Percentiles rank a stretch among this genome's conserved stretches.
Evolutionary conservation across 2,113 vertebrate genomes (phyloP).

Genomic region (Aphyosemion australe): DNA sequence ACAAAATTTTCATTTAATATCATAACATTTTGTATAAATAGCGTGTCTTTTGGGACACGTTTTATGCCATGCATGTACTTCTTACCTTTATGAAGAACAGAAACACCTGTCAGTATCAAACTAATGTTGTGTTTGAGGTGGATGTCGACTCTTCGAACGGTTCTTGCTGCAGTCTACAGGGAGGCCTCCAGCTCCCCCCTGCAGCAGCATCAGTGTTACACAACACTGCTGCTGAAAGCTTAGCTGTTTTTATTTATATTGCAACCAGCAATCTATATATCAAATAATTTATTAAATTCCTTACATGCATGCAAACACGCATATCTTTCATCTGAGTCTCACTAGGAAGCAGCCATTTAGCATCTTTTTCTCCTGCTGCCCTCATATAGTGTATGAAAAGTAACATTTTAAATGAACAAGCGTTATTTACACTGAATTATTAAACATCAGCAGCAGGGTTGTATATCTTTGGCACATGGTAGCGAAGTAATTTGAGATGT

Average conservation of each 20-base stretch:
- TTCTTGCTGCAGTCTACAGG: not conserved
- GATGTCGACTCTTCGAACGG: too few relatives aligned
- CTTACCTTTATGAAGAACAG: too few relatives aligned
- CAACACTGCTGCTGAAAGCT: not conserved
- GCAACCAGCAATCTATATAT: not conserved
- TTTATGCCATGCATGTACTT: too few relatives aligned
- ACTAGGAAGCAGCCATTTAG: not conserved
- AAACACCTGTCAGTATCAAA: too few relatives aligned
- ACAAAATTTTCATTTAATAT: too few relatives aligned
- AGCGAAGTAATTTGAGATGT: constrained; percentile 42
- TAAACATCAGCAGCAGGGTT: constrained; percentile 49
- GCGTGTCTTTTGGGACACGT: too few relatives aligned
- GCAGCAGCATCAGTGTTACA: not conserved
- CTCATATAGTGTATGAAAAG: constrained; percentile 13
- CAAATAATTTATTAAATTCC: not conserved
- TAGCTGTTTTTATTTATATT: not conserved
- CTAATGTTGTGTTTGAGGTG: not conserved
- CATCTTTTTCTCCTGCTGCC: constrained; percentile 4
- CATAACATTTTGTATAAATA: too few relatives aligned
- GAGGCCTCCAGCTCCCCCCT: not conserved
- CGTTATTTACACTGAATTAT: constrained; percentile 66
- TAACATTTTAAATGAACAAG: constrained; percentile 30
- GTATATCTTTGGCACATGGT: constrained; percentile 26
- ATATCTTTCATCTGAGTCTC: not conserved
- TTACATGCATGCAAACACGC: too few relatives aligned